Evolutionary conservation across 2,888 invertebrate genomes (phyloP).

Genomic region (Drosophila greeni): DNA sequence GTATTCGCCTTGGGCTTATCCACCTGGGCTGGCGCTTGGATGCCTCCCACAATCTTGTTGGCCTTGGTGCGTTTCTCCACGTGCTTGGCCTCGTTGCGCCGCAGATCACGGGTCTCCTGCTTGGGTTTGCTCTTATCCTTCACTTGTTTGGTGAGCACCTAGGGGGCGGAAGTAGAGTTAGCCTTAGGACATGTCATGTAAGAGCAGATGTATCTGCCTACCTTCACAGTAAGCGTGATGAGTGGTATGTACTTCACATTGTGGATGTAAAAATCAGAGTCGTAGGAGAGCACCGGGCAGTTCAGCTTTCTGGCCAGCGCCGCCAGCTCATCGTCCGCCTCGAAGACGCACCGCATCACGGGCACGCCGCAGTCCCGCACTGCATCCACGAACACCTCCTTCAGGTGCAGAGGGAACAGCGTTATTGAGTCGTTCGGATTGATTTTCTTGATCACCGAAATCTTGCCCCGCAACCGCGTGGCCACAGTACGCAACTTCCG

Average conservation of each 20-base stretch:
- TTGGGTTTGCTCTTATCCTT: slow-evolving; percentile 13
- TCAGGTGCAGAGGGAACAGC: slow-evolving; percentile 87
- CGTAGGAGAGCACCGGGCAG: slow-evolving; percentile 93
- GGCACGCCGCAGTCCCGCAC: slow-evolving; percentile 83
- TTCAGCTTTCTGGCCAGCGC: slow-evolving; percentile 86
- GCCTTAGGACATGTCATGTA: no score
- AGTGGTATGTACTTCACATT: slow-evolving; percentile 90
- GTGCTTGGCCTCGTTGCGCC: slow-evolving; percentile 70
- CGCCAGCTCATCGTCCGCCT: slow-evolving; percentile 94
- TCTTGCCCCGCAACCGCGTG: slow-evolving; percentile 82
- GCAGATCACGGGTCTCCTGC: slow-evolving; percentile 41
- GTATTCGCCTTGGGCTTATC: slow-evolving; percentile 2
- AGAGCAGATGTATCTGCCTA: slow-evolving; percentile 15
- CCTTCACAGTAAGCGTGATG: slow-evolving; percentile 82
- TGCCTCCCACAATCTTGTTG: slow-evolving; percentile 61
- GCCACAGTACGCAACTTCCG: slow-evolving; percentile 85
- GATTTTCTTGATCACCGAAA: slow-evolving; percentile 81
- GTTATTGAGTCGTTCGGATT: slow-evolving; percentile 81
- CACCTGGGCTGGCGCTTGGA: slow-evolving; percentile 39
- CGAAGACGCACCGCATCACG: slow-evolving; percentile 88
- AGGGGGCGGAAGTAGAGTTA: no score
- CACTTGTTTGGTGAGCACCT: slow-evolving; percentile 69
- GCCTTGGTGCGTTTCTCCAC: slow-evolving; percentile 74
- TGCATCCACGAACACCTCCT: slow-evolving; percentile 87
- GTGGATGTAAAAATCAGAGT: slow-evolving; percentile 96